Evolutionary conservation across 2,888 invertebrate species (phyloP).

Genomic region (Tetheella fluctuosa): DNA sequence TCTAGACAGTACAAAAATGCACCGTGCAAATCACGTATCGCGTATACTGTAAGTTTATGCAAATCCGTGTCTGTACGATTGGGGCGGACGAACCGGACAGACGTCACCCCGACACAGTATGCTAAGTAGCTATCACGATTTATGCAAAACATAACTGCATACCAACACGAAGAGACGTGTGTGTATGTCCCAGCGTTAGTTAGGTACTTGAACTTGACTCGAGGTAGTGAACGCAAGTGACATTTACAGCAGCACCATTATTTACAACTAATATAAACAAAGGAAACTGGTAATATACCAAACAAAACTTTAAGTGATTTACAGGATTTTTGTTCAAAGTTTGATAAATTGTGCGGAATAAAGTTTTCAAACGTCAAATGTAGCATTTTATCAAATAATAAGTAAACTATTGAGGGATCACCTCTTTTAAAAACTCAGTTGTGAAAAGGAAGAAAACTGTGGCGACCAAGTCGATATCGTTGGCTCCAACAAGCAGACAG

Average conservation of each 20-base stretch:
- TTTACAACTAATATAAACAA: slow-evolving; percentile 1
- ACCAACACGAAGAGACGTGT: slow-evolving; percentile 55
- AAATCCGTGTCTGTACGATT: slow-evolving; percentile 51
- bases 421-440: slow-evolving; percentile 17
- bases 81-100: slow-evolving; percentile 46
- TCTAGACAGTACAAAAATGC: slow-evolving; percentile 19
- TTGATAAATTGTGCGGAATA: too few relatives aligned
- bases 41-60: slow-evolving; percentile 59
- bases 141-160: slow-evolving; percentile 59
- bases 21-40: slow-evolving; percentile 49
- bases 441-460: slow-evolving; percentile 62
- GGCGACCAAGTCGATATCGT: slow-evolving; percentile 75
- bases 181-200: slow-evolving; percentile 34
- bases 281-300: neutral
- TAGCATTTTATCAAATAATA: slow-evolving; percentile 17
- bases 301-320: neutral
- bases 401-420: neutral
- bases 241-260: slow-evolving; percentile 26
- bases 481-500: slow-evolving; percentile 73
- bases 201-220: slow-evolving; percentile 78
- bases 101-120: slow-evolving; percentile 59
- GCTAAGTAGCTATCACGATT: slow-evolving; percentile 48
- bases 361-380: neutral
- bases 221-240: slow-evolving; percentile 44
- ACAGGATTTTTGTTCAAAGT: too few relatives aligned